A percentile compares a stretch with the other conserved stretches of the same genome.
These are phyloP conservation scores for Mormyrus iriodes DNA, from an alignment of 2,113 vertebrate species.

Conservation along the genomic window DNA sequence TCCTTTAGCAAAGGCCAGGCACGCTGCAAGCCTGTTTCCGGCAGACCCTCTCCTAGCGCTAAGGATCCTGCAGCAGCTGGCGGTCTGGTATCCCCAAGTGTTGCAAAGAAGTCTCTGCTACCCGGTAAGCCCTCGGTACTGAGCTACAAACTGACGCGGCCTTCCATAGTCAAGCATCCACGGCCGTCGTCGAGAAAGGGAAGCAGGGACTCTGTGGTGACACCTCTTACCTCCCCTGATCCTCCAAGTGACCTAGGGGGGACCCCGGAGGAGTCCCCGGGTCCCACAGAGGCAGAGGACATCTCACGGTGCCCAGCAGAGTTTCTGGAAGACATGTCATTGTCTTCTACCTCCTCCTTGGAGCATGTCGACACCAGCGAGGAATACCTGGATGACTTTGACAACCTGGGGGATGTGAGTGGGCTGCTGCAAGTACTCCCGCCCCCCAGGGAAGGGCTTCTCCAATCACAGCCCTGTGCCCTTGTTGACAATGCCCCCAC, in stretches of 20 bases:
- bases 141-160: conserved; percentile 73
- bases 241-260: background rate
- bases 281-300: conserved; percentile 40
- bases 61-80: conserved; percentile 2
- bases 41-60: conserved; percentile 28
- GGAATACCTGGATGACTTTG: conserved; percentile 93
- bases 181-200: conserved; percentile 39
- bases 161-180: conserved; percentile 70
- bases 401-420: conserved; percentile 56
- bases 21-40: conserved; percentile 64
- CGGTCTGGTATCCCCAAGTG: conserved; percentile 28
- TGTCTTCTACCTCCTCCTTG: conserved; percentile 86
- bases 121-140: conserved; percentile 61
- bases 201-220: conserved; percentile 34
- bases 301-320: conserved; percentile 65
- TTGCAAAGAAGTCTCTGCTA: conserved; percentile 72
- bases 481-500: conserved; percentile 27
- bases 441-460: conserved; percentile 41
- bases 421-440: conserved; percentile 47
- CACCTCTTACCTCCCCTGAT: conserved; percentile 15
- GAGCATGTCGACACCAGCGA: conserved; percentile 86
- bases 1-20: conserved; percentile 72
- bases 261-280: background rate
- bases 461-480: conserved; percentile 36
- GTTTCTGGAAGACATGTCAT: conserved; percentile 87